Percentiles rank a stretch among this genome's conserved stretches.
Conservation (phyloP, 2,797 vertebrate species). For the Ptychobarbus kaznakovi region DNA sequence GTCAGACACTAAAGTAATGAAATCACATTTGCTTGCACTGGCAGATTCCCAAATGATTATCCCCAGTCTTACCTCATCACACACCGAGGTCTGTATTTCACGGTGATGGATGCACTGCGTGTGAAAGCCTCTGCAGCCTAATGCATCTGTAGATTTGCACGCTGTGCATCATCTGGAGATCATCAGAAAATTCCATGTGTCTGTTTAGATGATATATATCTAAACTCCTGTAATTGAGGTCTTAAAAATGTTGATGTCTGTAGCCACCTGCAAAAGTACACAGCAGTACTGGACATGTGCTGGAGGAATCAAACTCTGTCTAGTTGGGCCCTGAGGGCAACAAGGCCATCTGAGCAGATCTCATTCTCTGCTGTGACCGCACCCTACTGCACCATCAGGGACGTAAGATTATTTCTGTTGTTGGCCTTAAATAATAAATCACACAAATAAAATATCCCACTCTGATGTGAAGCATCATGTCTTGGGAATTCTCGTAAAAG, state of each 20-base stretch:
- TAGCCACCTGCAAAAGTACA: slow-evolving; percentile 42
- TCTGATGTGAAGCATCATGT: not conserved
- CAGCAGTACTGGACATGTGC: not conserved
- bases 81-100: slow-evolving; percentile 39
- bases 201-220: slow-evolving; percentile 29
- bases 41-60: slow-evolving; percentile 52
- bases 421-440: slow-evolving; percentile 51
- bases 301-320: slow-evolving; percentile 27
- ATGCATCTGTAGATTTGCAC: slow-evolving; percentile 49
- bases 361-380: slow-evolving; percentile 42
- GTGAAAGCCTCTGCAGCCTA: slow-evolving; percentile 41
- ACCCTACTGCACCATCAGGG: slow-evolving; percentile 44
- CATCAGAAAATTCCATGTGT: slow-evolving; percentile 39
- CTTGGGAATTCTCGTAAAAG: slow-evolving; percentile 7
- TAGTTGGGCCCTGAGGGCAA: slow-evolving; percentile 44
- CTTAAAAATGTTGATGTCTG: slow-evolving; percentile 35
- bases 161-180: slow-evolving; percentile 41
- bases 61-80: slow-evolving; percentile 45
- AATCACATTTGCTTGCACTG: slow-evolving; percentile 56
- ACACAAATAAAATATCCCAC: slow-evolving; percentile 40
- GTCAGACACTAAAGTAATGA: slow-evolving; percentile 53
- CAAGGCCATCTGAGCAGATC: not conserved
- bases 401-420: slow-evolving; percentile 51
- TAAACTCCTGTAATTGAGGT: slow-evolving; percentile 25
- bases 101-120: slow-evolving; percentile 21